Evolutionary conservation across 1,140 invertebrate genomes (phyloP), one percentile per base, ranked within the genome.

Genomic region (Solen grandis): DNA sequence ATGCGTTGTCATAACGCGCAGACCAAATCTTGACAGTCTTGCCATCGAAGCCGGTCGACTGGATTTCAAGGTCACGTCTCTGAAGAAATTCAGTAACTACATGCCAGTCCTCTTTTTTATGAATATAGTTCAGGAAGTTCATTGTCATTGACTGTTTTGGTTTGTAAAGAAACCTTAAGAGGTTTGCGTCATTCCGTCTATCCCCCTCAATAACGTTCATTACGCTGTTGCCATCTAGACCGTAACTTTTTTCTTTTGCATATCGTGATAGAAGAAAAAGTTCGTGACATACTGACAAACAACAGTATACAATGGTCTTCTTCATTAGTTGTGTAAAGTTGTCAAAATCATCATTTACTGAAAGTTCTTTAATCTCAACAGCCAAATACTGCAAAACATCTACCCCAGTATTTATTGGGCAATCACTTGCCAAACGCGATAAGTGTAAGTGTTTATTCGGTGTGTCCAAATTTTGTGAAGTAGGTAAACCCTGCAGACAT

Each of bases 101-200:
- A 31, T 31, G 59, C 59, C 59, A 62, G 16, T 35, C 29, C 16
- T 62, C 38, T 31, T 16, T 2, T 31, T n/a, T n/a, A n/a, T n/a
- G n/a, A n/a, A n/a, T 16, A 62, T 62, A 62, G 16, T 33, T 62
- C 19, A 62, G 31, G 22, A 62, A 62, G 1, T n/a, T 35, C 16
- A 19, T 19, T 2, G 38, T 13, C 19, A 19, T 62, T n/a, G 14
- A 35, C 1, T 5, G 1, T 16, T 14, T 62, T 62, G 59, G 59
- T 35, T 22, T 62, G 25, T 62, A 62, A 8, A 62, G 27, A 62
- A 62, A 62, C n/a, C 59, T 2, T 62, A 62, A n/a, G 5, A 62
- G 38, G 4, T 5, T 27, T 35, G 33, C 31, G 22, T 62, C 59
- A 8, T 35, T n/a, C 1, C 38, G 29, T 14, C 59, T 31, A n/a